A percentile compares a stretch with the other conserved stretches of the same genome.
Conservation (phyloP, 2,797 vertebrate species). For the Sebastes steindachneri region DNA sequence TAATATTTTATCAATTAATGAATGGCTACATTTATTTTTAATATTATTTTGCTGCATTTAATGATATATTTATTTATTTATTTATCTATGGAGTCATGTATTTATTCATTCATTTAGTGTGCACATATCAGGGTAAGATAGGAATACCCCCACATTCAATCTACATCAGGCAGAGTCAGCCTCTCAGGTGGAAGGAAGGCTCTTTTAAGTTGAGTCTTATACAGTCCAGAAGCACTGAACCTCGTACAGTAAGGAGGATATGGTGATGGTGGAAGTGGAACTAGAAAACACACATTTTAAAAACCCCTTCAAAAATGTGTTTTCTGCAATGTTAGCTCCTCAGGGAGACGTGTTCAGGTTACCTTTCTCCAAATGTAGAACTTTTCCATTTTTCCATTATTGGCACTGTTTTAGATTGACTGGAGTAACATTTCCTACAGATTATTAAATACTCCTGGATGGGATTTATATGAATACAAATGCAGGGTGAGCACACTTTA, state of each 20-base stretch:
- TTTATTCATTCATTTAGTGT: background rate
- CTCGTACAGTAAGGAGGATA: background rate
- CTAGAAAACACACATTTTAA: constrained; percentile 48
- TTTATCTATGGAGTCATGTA: no score
- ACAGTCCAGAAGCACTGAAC: background rate
- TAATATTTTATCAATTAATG: no score
- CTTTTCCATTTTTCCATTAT: background rate
- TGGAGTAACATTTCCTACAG: background rate
- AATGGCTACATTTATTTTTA: no score
- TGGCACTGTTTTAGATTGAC: background rate
- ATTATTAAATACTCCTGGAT: background rate
- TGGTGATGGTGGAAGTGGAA: constrained; percentile 63
- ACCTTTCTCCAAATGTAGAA: background rate
- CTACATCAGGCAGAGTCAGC: background rate
- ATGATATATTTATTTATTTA: no score
- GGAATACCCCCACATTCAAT: background rate
- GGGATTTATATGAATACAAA: background rate
- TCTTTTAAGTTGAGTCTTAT: background rate
- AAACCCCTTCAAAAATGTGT: background rate
- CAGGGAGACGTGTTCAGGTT: background rate
- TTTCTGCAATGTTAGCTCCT: background rate
- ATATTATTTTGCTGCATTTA: no score
- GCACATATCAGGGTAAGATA: background rate
- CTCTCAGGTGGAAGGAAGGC: background rate
- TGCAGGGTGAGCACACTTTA: background rate